phyloP scores from a whole-genome alignment of 2,888 invertebrate species.

The Biston stratarius region DNA sequence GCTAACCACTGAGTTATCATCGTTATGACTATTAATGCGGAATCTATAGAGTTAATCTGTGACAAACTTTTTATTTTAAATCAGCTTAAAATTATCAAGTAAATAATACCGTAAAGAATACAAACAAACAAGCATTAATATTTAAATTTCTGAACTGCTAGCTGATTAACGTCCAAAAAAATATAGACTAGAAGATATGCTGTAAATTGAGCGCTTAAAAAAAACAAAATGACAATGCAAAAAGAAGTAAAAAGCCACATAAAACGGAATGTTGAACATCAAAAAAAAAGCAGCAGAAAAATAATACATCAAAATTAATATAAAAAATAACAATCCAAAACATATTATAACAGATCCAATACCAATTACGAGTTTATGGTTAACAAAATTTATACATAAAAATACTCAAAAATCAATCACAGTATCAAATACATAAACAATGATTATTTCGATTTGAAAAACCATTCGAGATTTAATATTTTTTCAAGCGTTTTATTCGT shows the following conservation, averaged over 20 bases:
- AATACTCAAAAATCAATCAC: slow-evolving; percentile 16
- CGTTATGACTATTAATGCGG: no score
- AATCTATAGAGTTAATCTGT: not conserved
- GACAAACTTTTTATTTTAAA: not conserved
- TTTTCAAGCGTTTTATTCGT: not conserved
- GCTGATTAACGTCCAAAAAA: slow-evolving; percentile 4
- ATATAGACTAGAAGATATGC: slow-evolving; percentile 7
- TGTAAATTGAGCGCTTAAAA: not conserved
- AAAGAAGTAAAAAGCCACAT: slow-evolving; percentile 18
- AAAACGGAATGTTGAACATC: slow-evolving; percentile 37
- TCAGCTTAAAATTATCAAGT: slow-evolving; percentile 6
- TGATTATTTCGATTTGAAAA: slow-evolving; percentile 8
- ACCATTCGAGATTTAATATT: not conserved
- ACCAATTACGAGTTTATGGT: slow-evolving; percentile 7
- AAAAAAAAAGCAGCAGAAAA: slow-evolving; percentile 7
- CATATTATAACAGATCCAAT: slow-evolving; percentile 25
- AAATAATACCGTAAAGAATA: not conserved
- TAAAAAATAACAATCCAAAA: slow-evolving; percentile 22
- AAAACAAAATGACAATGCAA: not conserved
- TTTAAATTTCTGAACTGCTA: slow-evolving; percentile 2
- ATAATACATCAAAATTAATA: slow-evolving; percentile 5
- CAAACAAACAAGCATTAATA: slow-evolving; percentile 4
- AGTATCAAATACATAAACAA: slow-evolving; percentile 11
- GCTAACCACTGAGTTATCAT: no score
- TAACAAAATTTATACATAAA: not conserved